Base-by-base conservation (phyloP, 2,113 vertebrate genomes). In the Mus musculus region DNA sequence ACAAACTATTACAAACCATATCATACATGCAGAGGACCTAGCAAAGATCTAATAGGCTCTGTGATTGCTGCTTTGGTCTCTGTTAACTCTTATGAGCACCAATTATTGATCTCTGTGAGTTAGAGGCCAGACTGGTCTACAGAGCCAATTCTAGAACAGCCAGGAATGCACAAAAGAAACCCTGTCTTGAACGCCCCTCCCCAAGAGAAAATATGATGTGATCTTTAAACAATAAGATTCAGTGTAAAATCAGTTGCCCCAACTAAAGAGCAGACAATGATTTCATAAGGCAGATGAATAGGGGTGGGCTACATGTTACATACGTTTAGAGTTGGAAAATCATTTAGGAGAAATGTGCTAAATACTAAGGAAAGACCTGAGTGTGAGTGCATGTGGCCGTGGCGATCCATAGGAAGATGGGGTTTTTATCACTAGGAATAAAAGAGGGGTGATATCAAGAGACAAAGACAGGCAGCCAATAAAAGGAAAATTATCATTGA, bases 211-310 rank as follows among this genome's bases (percentile, higher is more conserved):
- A 73, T 73, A 73, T 11, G 72, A 73, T 73, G 20, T 16, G n/a
- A 71, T 4, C 33, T 71, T 96, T 72, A 81, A 61, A 28, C 89
- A 85, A 8, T 80, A 82, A 93, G 33, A 84, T 36, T 94, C 49
- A 75, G 85, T 61, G 30, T 81, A 82, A 95, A 20, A 84, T 82
- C 16, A 77, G 19, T 61, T 91, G 77, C 22, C 78, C 71, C 9
- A 16, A 94, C 86, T 87, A 91, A 95, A 49, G 30, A 69, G 59
- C 77, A 96, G 69, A 92, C 59, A 90, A 46, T 75, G 26, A 78
- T 95, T 95, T 96, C n/a, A 46, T 46, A 87, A 42, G 88, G 33
- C 36, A 96, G 90, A 84, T 96, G 65, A 87, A 95, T 81, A 67
- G 36, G 81, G 33, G 77, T 33, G 46, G 49, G 36, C 76, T 73